Percentiles rank a stretch among this genome's conserved stretches.
phyloP scores from a whole-genome alignment of 2,888 invertebrate species.

The Eupithecia subfuscata region DNA sequence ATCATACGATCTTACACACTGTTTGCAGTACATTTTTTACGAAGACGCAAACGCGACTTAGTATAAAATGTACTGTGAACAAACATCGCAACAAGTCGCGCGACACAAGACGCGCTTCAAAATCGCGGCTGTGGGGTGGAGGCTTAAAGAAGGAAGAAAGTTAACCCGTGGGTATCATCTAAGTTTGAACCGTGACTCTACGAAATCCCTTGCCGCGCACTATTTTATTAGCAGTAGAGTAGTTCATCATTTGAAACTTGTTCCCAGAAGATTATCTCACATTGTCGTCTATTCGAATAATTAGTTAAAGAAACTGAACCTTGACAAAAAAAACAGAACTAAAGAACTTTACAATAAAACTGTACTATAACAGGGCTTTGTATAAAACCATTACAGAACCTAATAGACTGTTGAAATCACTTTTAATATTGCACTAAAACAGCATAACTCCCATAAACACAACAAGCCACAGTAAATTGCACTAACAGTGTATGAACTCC shows the following conservation, averaged over 20 bases:
- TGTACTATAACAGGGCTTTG: too few relatives aligned
- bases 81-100: too few relatives aligned
- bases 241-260: background rate
- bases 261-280: background rate
- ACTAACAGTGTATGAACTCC: slow-evolving; percentile 31
- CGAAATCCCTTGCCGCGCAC: background rate
- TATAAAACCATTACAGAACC: background rate
- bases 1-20: too few relatives aligned
- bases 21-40: too few relatives aligned
- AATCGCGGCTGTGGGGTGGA: too few relatives aligned
- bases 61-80: too few relatives aligned
- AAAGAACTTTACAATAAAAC: background rate
- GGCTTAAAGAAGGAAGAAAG: too few relatives aligned
- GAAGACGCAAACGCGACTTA: too few relatives aligned
- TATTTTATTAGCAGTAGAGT: background rate
- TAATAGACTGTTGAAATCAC: slow-evolving; percentile 9
- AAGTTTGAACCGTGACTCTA: background rate
- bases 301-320: background rate
- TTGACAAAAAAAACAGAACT: background rate
- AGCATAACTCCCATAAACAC: slow-evolving; percentile 27
- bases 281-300: background rate
- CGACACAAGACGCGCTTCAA: too few relatives aligned
- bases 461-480: slow-evolving; percentile 38
- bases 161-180: background rate
- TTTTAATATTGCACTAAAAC: slow-evolving; percentile 14